Base-by-base conservation (phyloP, 2,797 vertebrate species). In the Sphenopsis melanotis region DNA sequence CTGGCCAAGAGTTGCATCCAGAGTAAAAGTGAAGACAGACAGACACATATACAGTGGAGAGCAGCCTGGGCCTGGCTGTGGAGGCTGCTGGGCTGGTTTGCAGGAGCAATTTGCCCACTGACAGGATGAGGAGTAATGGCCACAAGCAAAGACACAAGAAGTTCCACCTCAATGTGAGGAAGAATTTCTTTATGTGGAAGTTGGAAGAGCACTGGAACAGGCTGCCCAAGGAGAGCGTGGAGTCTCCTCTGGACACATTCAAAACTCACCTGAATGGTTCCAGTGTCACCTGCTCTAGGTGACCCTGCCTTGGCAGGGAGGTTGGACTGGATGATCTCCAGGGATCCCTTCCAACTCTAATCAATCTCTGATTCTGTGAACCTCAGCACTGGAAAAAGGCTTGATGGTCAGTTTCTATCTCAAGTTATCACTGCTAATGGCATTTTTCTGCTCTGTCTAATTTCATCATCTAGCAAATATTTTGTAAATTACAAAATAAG, bases 11-110 rank as follows among this genome's bases (percentile, higher is more conserved):
- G 26, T 36, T 7, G 1, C 26, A 26, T 20, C 41, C 9, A 3
- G 55, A 29, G 59, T 39, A 64, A 36, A 46, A 55, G 21, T 3
- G 14, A 52, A 42, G 20, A 15, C 19, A 78, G 23, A 27, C 23
- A 39, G 83, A 36, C 42, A 12, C 1, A 12, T 0, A 1, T 2
- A 6, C 8, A n/a, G 1, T 6, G 47, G 47, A 42, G 72, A 63
- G 13, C 22, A 49, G 10, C 20, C 50, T 4, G 15, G 36, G n/a
- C 29, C 27, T 22, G n/a, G 29, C 70, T 68, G 1, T 1, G 34
- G 57, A 24, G 26, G 24, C 34, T 61, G 15, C 50, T 46, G 56
- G 63, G 53, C 34, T 81, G 23, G 17, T 36, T 63, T 83, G 57
- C 41, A 52, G 34, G 37, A 63, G 39, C 1, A 0, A 11, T 52